Evolutionary conservation across 2,797 vertebrate species (phyloP).

Genomic region (Fratercula arctica): DNA sequence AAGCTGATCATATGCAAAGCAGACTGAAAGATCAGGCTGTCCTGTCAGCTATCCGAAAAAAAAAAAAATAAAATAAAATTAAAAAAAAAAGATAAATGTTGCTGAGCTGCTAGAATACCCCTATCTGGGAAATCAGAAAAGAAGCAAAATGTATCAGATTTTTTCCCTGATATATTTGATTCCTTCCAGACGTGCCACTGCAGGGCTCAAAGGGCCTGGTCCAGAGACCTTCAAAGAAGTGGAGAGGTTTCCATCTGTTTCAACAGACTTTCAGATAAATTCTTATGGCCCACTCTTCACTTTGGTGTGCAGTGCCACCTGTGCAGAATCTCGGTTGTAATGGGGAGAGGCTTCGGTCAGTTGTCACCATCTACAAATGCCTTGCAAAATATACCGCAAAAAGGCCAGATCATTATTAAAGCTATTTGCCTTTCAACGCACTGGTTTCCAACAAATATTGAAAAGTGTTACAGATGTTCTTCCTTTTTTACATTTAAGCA

Average conservation of each 20-base stretch:
- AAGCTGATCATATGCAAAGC: not conserved
- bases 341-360: not conserved
- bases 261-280: not conserved
- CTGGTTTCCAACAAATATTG: not conserved
- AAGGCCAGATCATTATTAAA: not conserved
- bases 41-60: not conserved
- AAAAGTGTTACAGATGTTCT: not conserved
- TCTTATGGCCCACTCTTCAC: not conserved
- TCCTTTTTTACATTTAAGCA: not conserved
- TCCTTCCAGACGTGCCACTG: not conserved
- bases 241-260: not conserved
- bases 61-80: not conserved
- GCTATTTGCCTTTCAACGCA: not conserved
- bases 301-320: not conserved
- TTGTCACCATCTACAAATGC: not conserved
- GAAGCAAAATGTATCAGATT: not conserved
- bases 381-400: not conserved
- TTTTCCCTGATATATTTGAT: not conserved
- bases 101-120: not conserved
- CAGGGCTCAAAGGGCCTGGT: not conserved
- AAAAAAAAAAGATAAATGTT: not conserved
- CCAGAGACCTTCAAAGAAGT: not conserved
- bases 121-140: not conserved
- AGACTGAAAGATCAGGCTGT: not conserved
- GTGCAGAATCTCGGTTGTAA: not conserved